Percentiles rank a stretch among this genome's conserved stretches.
These are phyloP conservation scores for Corythaeola cristata DNA, from an alignment of 2,113 vertebrate species.

Conservation along the genomic window DNA sequence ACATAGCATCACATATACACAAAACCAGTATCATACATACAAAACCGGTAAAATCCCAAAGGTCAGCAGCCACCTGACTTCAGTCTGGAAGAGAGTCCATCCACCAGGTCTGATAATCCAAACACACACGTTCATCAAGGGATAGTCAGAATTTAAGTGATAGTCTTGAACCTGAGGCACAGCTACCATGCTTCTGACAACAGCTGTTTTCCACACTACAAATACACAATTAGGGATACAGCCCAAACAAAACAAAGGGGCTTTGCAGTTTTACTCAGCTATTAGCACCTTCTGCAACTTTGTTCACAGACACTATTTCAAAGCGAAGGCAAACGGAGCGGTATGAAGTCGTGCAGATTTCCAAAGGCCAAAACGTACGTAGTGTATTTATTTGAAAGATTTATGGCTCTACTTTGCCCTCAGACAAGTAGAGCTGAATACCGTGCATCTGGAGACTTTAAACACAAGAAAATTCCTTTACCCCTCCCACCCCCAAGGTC, in stretches of 20 bases:
- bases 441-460: background rate
- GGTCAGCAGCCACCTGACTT: background rate
- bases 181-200: background rate
- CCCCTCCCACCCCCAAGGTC: background rate
- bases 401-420: background rate
- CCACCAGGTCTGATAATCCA: background rate
- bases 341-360: background rate
- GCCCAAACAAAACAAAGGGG: background rate
- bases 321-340: background rate
- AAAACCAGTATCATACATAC: background rate
- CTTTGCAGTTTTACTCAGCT: background rate
- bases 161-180: background rate
- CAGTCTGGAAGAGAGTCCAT: background rate
- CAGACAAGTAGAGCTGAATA: background rate
- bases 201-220: background rate
- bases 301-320: background rate
- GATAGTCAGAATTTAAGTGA: background rate
- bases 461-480: background rate
- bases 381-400: background rate
- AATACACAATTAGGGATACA: background rate
- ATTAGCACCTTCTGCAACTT: background rate
- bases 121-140: background rate
- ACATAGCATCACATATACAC: background rate
- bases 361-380: background rate
- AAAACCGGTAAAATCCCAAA: background rate